A percentile compares a stretch with the other conserved stretches of the same genome.
Evolutionary conservation across 2,113 vertebrate genomes (phyloP).

Genomic region (Scolopax mira): DNA sequence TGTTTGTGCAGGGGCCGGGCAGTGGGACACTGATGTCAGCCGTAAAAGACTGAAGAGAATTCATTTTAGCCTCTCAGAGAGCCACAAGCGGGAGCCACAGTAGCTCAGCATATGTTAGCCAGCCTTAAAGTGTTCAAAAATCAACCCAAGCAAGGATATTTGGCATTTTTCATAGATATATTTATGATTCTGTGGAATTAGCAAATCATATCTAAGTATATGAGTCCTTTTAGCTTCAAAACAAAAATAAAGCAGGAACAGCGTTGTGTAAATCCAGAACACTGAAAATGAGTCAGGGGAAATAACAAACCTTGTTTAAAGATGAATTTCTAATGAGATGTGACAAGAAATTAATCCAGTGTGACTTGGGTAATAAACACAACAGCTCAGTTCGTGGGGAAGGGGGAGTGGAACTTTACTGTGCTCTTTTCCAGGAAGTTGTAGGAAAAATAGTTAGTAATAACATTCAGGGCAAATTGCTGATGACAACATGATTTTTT

Average conservation of each 20-base stretch:
- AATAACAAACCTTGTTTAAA: neutral
- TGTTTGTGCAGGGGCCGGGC: neutral
- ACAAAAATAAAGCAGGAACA: neutral
- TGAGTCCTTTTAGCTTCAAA: neutral
- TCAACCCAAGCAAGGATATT: neutral
- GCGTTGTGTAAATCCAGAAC: neutral
- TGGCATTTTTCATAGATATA: neutral
- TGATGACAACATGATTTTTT: rapidly evolving
- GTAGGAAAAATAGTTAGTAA: neutral
- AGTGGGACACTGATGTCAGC: neutral
- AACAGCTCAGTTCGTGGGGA: neutral
- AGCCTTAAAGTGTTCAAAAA: rapidly evolving
- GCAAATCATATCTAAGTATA: neutral
- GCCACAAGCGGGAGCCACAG: neutral
- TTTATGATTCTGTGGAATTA: neutral
- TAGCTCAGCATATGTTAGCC: neutral
- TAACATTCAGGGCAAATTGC: neutral
- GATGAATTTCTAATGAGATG: constrained; percentile 14
- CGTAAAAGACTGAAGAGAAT: neutral
- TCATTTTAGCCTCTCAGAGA: neutral
- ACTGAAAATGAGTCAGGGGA: neutral
- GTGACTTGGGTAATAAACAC: neutral
- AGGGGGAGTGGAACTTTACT: neutral
- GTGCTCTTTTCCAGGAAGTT: neutral
- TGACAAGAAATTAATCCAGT: neutral